Evolutionary conservation across 1,140 invertebrate genomes (phyloP).

Genomic region (Ips typographus): DNA sequence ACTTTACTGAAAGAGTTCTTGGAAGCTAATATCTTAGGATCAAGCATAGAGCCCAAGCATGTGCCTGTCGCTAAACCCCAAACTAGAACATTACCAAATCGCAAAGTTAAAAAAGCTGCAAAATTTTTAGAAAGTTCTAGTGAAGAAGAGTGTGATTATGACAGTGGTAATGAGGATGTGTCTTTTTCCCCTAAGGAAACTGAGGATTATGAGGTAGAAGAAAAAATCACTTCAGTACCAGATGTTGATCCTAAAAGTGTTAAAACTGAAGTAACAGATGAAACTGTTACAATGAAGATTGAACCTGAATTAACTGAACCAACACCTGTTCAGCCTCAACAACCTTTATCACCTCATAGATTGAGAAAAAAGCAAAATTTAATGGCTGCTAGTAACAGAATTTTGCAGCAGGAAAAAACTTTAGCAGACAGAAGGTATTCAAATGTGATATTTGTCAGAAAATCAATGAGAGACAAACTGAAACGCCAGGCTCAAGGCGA

Average conservation of each 20-base stretch:
- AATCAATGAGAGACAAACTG: constrained; percentile 14
- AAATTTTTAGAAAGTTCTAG: constrained; percentile 19
- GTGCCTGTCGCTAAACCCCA: neutral
- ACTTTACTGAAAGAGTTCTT: constrained; percentile 16
- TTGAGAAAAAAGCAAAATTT: constrained; percentile 22
- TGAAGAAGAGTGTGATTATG: constrained; percentile 8
- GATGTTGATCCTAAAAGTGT: constrained; percentile 2
- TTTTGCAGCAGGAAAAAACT: constrained; percentile 22
- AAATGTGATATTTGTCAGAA: constrained; percentile 24
- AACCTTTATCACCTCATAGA: constrained; percentile 15
- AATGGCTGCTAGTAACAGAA: constrained; percentile 24
- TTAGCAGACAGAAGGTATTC: constrained; percentile 17
- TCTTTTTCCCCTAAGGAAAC: no score
- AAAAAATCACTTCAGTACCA: constrained; percentile 20
- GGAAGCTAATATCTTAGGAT: neutral
- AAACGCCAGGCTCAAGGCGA: neutral
- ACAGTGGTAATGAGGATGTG: neutral
- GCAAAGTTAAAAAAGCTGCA: neutral
- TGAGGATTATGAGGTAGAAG: constrained; percentile 7
- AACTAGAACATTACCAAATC: neutral
- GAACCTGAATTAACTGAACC: constrained; percentile 1
- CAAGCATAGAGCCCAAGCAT: neutral
- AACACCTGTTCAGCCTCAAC: constrained; percentile 1
- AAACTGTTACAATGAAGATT: neutral
- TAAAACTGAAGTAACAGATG: constrained; percentile 5